Base-by-base conservation (phyloP, 2,113 vertebrate species). In the Prionailurus viverrinus region DNA sequence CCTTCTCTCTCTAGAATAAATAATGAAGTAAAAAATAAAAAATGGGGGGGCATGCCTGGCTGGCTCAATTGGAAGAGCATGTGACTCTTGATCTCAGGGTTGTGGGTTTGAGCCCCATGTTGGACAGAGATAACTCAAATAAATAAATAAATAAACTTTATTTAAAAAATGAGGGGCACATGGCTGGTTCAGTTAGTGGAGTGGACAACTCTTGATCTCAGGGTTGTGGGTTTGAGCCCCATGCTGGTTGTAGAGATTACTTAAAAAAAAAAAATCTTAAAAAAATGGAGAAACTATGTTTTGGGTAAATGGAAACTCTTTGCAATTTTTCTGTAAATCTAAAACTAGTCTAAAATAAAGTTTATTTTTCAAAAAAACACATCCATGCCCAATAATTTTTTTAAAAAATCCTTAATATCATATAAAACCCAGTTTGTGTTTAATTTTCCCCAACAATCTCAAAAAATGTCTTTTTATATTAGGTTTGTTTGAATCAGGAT, bases 291-390 rank as follows among this genome's bases (percentile, higher is more conserved):
- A 73, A 73, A 73, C n/a, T 73, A n/a, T 79, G 71, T 68, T 78
- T 80, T 18, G 18, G 10, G 4, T 91, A 91, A 71, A 71, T n/a
- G 25, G 48, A 91, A 91, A 63, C 29, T 39, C 33, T 89, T 74
- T 65, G 19, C 13, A 69, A 91, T 78, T 45, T 85, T 92, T 73
- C 58, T 74, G 33, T 83, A 84, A 86, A 79, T 91, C 63, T 79
- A 68, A 85, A 95, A 68, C 31, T n/a, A 83, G 83, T 83, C 68
- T 55, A 84, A 95, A 55, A 83, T 66, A 53, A 94, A 80, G 74
- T n/a, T 74, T 78, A 53, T 53, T 66, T 51, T 51, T 19, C 4
- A 76, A 65, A 78, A 48, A 65, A 29, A 85, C 6, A 78, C 16
- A 80, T 69, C 29, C 68, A 36, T 88, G 83, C 23, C 12, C 31